A percentile compares a stretch with the other conserved stretches of the same genome.
These are phyloP conservation scores for Drosophila chauvacae DNA, from an alignment of 1,140 invertebrate species.

Conservation along the genomic window DNA sequence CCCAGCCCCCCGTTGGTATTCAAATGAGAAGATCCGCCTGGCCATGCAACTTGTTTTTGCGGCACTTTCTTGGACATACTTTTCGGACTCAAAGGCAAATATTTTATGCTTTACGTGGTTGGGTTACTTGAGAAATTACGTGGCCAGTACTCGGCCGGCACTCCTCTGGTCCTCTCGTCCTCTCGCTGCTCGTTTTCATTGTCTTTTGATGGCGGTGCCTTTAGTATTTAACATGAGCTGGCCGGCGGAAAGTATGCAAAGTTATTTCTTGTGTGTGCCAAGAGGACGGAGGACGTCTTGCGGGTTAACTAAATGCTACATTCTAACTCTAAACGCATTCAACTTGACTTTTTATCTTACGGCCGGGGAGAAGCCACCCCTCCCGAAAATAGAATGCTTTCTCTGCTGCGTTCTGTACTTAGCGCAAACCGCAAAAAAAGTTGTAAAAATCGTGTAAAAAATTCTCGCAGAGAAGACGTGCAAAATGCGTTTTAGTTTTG, in stretches of 20 bases:
- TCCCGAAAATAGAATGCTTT: constrained; percentile 46
- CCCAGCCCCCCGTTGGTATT: constrained; percentile 51
- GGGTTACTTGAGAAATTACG: constrained; percentile 82
- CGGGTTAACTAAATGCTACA: constrained; percentile 52
- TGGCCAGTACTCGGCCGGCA: constrained; percentile 48
- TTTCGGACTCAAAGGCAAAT: constrained; percentile 69
- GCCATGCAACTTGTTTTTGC: constrained; percentile 65
- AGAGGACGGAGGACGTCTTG: not conserved
- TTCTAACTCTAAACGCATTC: constrained; percentile 63
- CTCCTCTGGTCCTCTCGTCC: not conserved
- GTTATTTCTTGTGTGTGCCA: constrained; percentile 72
- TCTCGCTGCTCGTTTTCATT: constrained; percentile 13
- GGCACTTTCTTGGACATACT: constrained; percentile 75
- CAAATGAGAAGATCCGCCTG: constrained; percentile 61
- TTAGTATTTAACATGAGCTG: constrained; percentile 72
- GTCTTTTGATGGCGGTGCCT: constrained; percentile 51
- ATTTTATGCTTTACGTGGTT: constrained; percentile 83
- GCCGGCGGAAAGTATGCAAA: constrained; percentile 79
- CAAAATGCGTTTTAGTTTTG: constrained; percentile 73
- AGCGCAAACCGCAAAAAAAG: constrained; percentile 63
- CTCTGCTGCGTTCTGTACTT: constrained; percentile 58
- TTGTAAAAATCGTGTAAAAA: constrained; percentile 83
- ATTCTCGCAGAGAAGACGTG: constrained; percentile 76
- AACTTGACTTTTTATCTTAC: constrained; percentile 75
- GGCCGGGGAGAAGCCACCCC: not conserved